Percentiles rank a stretch among this genome's conserved stretches.
These are phyloP conservation scores for Girardia tigrina DNA, from an alignment of 2,888 invertebrate genomes.

Conservation along the genomic window DNA sequence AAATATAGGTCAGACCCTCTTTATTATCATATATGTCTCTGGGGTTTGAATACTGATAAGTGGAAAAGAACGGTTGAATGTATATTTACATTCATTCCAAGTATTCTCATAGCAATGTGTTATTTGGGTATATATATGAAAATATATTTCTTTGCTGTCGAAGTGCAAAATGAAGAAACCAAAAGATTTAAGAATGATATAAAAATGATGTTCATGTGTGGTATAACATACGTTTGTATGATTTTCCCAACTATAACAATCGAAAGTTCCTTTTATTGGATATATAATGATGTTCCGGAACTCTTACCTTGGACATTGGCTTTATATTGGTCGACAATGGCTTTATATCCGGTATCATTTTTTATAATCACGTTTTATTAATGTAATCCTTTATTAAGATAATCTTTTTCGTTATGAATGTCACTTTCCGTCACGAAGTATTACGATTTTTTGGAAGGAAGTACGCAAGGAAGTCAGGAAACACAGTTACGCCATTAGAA, in stretches of 20 bases:
- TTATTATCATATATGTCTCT: slow-evolving; percentile 26
- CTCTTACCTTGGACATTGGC: slow-evolving; percentile 24
- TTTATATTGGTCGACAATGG: slow-evolving; percentile 28
- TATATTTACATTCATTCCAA: slow-evolving; percentile 29
- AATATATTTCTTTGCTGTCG: neutral
- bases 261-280: slow-evolving; percentile 11
- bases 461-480: no score
- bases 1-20: neutral
- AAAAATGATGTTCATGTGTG: slow-evolving; percentile 23
- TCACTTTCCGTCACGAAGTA: no score
- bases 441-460: no score
- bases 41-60: slow-evolving; percentile 7
- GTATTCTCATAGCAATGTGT: neutral
- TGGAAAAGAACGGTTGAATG: slow-evolving; percentile 27
- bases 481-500: no score
- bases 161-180: neutral
- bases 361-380: no score
- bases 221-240: slow-evolving; percentile 20
- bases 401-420: no score
- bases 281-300: neutral
- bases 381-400: no score
- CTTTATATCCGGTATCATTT: slow-evolving; percentile 25
- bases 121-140: neutral
- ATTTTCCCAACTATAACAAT: slow-evolving; percentile 2
- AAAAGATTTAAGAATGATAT: neutral